These are phyloP conservation scores for Denticeps clupeoides DNA, from an alignment of 2,797 vertebrate genomes.

Conservation along the genomic window DNA sequence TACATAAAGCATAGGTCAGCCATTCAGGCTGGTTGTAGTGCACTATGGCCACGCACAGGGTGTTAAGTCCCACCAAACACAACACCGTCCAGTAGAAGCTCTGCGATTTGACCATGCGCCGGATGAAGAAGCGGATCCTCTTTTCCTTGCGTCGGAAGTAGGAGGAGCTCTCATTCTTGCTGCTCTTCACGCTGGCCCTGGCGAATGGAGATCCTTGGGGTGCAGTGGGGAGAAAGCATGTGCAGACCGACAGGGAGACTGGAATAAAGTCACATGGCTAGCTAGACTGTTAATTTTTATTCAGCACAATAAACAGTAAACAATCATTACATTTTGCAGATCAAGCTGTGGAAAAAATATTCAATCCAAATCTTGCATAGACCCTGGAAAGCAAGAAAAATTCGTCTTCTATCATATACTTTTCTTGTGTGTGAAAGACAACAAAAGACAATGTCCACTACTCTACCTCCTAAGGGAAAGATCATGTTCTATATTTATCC, in stretches of 20 bases:
- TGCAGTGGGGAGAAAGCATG: conserved; percentile 35
- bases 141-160: conserved; percentile 91
- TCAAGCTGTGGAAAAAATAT: too few species aligned
- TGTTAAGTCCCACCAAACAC: conserved; percentile 89
- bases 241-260: conserved; percentile 20
- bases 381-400: too few species aligned
- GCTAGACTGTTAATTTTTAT: too few species aligned
- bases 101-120: conserved; percentile 91
- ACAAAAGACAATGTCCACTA: conserved; percentile 1
- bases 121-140: conserved; percentile 87
- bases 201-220: conserved; percentile 81
- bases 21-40: conserved; percentile 87
- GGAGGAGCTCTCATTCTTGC: conserved; percentile 80
- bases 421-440: background rate
- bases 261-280: conserved; percentile 33
- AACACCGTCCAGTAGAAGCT: conserved; percentile 93
- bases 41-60: conserved; percentile 88
- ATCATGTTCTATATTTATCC: conserved; percentile 37
- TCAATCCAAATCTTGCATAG: too few species aligned
- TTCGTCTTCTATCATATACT: too few species aligned
- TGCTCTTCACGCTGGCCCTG: conserved; percentile 78
- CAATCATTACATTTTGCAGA: too few species aligned
- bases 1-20: conserved; percentile 85
- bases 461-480: background rate
- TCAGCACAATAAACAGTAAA: too few species aligned